Percentiles rank a stretch among this genome's conserved stretches.
Conservation (phyloP, 2,888 invertebrate species). For the Rhingia rostrata region DNA sequence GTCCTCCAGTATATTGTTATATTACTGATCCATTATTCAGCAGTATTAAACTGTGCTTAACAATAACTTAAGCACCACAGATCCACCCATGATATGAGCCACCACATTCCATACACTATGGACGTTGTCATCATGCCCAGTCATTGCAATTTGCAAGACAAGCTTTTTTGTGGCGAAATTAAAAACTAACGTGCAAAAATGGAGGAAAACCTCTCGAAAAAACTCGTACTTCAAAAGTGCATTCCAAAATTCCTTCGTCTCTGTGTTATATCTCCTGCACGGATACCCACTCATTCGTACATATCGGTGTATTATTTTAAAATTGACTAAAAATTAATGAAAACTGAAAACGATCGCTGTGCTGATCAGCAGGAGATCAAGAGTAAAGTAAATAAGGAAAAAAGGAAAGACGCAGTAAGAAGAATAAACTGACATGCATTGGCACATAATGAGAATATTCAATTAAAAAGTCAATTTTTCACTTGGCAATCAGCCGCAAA, state of each 20-base stretch:
- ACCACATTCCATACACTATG: slow-evolving; percentile 66
- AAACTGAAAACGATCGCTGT: slow-evolving; percentile 64
- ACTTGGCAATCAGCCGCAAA: slow-evolving; percentile 72
- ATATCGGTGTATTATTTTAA: neutral
- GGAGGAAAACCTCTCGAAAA: slow-evolving; percentile 26
- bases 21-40: no score
- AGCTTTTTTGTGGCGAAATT: slow-evolving; percentile 8
- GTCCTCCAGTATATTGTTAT: no score
- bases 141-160: slow-evolving; percentile 44
- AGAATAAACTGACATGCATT: slow-evolving; percentile 50
- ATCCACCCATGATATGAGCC: slow-evolving; percentile 28
- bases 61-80: slow-evolving; percentile 28
- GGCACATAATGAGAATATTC: slow-evolving; percentile 70
- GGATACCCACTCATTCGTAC: slow-evolving; percentile 27
- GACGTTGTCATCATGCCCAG: slow-evolving; percentile 62
- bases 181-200: neutral
- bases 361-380: slow-evolving; percentile 8
- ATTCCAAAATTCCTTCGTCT: slow-evolving; percentile 25
- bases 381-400: neutral
- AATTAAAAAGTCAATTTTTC: slow-evolving; percentile 75
- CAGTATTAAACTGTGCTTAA: neutral
- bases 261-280: neutral
- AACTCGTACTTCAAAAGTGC: slow-evolving; percentile 17
- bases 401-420: neutral
- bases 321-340: slow-evolving; percentile 55